Percentiles rank a stretch among this genome's conserved stretches.
Evolutionary conservation across 2,888 invertebrate genomes (phyloP).

Genomic region (Zygothrica quintamaculata): DNA sequence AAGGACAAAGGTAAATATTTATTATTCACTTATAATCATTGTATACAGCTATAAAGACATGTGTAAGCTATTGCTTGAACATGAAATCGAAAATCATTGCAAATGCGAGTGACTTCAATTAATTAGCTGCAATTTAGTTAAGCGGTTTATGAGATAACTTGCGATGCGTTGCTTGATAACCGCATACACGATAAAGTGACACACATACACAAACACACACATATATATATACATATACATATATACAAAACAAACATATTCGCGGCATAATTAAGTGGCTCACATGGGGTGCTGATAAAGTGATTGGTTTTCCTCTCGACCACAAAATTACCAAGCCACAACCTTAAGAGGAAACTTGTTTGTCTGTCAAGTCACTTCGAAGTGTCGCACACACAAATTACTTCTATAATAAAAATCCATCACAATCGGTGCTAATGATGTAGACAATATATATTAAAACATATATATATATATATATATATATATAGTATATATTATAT

Average conservation of each 20-base stretch:
- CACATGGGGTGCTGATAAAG: constrained; percentile 44
- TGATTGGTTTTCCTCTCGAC: constrained; percentile 55
- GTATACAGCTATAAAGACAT: neutral
- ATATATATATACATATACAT: constrained; percentile 10
- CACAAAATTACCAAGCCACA: constrained; percentile 47
- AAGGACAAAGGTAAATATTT: constrained; percentile 21
- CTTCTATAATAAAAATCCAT: neutral
- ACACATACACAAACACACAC: constrained; percentile 3
- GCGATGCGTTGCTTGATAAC: constrained; percentile 33
- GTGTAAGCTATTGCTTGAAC: constrained; percentile 47
- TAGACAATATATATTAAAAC: constrained; percentile 22
- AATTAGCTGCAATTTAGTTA: constrained; percentile 71
- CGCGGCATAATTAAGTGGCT: constrained; percentile 49
- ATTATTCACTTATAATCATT: too few species aligned
- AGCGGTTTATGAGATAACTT: constrained; percentile 67
- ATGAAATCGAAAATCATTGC: constrained; percentile 52
- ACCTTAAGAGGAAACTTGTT: constrained; percentile 21
- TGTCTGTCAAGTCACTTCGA: constrained; percentile 39
- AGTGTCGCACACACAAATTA: constrained; percentile 10
- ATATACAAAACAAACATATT: constrained; percentile 1
- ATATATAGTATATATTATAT: too few species aligned
- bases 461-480: too few species aligned
- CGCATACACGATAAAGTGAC: constrained; percentile 47
- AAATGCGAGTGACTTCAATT: constrained; percentile 64
- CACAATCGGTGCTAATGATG: constrained; percentile 8